Evolutionary conservation across 1,140 invertebrate species (phyloP).

Genomic region (Trichonephila clavata): DNA sequence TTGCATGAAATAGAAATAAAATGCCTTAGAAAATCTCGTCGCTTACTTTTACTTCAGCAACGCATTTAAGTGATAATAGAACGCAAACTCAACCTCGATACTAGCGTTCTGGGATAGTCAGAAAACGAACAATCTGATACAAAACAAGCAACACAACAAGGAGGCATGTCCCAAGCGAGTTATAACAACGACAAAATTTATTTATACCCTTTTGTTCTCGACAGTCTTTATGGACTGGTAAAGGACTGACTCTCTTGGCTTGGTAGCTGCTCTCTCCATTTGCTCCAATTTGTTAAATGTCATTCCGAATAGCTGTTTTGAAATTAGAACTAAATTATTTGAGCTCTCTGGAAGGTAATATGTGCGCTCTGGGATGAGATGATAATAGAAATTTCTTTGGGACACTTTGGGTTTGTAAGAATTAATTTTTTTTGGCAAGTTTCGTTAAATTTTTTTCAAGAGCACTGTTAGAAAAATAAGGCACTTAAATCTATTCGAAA

Average conservation of each 20-base stretch:
- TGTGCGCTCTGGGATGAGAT: slow-evolving; percentile 6
- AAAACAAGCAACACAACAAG: neutral
- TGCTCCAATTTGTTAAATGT: slow-evolving; percentile 27
- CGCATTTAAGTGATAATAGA: slow-evolving; percentile 25
- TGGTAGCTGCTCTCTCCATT: neutral
- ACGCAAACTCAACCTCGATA: neutral
- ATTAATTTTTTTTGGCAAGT: neutral
- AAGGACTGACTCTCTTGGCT: neutral
- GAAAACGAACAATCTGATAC: neutral
- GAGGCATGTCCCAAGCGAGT: neutral
- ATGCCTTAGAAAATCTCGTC: neutral
- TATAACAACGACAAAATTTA: slow-evolving; percentile 36
- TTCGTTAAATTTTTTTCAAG: neutral
- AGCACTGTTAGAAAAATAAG: neutral
- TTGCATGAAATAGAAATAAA: too few species aligned
- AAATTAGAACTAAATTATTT: slow-evolving; percentile 42
- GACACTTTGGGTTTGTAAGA: neutral
- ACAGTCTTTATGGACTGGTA: neutral
- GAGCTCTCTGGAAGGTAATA: neutral
- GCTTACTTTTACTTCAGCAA: neutral
- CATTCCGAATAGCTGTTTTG: slow-evolving; percentile 19
- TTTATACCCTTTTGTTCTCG: neutral
- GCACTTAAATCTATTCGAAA: slow-evolving; percentile 14
- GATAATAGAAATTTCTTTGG: neutral
- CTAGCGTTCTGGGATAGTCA: neutral